Base-by-base conservation (phyloP, 2,797 vertebrate genomes). In the Hyperoplus lanceolatus region DNA sequence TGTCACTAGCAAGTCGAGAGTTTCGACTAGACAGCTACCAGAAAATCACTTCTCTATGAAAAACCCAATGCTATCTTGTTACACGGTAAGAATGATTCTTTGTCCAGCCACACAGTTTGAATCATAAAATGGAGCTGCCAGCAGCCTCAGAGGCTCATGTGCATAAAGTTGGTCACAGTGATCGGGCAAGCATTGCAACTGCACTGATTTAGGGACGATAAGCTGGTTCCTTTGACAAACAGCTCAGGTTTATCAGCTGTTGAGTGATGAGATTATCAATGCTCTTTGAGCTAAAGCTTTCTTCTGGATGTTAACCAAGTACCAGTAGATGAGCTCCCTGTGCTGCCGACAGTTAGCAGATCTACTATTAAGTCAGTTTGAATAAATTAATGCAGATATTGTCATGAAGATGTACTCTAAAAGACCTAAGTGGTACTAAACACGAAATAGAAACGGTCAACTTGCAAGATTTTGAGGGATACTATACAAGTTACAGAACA, bases 301-400 rank as follows among this genome's bases (percentile, higher is more conserved):
- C 77, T 87, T 82, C 84, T 94, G 92, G 93, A 94, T 83, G 41
- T 73, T 87, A 79, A 91, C 91, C 93, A 94, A 93, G 78, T 49
- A 77, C 84, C 77, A 82, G 77, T 39, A 80, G 74, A 85, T 79
- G 65, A 89, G 82, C 77, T 85, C 80, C 73, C 75, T 85, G 71
- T 89, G 85, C 70, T 74, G 48, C 8, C 9, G 65, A 54, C 80
- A 84, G 14, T 79, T 76, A 75, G 49, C 74, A 73, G 54, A 77
- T 74, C 18, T 51, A 14, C 6, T 38, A 49, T 36, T 63, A 53
- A 78, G 61, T 64, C 61, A 42, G 64, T 80, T 78, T 63, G 38
- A 51, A 79, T 81, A 1, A 73, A 58, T 39, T 58, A 42, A 8
- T 36, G 41, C 41, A 50, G 12, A 64, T 45, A 41, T 58, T 43